Percentiles rank a stretch among this genome's conserved stretches.
These are phyloP conservation scores for Phylloscopus trochilus DNA, from an alignment of 2,113 vertebrate genomes.

Conservation along the genomic window DNA sequence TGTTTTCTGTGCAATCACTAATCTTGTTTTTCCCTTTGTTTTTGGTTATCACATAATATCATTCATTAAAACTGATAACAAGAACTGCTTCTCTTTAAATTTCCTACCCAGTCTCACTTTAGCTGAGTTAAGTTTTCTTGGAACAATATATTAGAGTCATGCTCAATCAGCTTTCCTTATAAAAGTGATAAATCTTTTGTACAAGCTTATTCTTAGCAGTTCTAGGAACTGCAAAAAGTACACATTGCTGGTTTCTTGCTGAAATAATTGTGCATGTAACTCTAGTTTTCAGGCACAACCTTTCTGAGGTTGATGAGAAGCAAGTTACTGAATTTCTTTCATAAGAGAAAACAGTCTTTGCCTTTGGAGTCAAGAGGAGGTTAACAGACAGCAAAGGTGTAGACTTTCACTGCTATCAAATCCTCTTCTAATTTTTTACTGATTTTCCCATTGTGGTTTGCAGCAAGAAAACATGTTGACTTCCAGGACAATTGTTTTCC, in stretches of 20 bases:
- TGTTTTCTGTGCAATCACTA: slow-evolving; percentile 67
- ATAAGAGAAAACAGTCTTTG: not conserved
- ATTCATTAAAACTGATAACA: slow-evolving; percentile 75
- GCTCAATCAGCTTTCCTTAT: slow-evolving; percentile 67
- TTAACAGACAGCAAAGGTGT: not conserved
- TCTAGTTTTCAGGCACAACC: not conserved
- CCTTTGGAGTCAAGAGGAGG: not conserved
- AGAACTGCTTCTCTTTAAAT: slow-evolving; percentile 70
- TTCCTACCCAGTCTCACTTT: slow-evolving; percentile 56
- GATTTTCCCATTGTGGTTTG: not conserved
- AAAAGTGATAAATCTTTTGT: slow-evolving; percentile 66
- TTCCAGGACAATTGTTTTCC: not conserved
- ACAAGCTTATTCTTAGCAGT: slow-evolving; percentile 46
- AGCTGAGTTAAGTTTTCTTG: slow-evolving; percentile 69
- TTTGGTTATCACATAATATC: slow-evolving; percentile 69
- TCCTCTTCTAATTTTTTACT: not conserved
- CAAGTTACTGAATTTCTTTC: not conserved
- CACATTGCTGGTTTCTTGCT: slow-evolving; percentile 11
- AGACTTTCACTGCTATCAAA: not conserved
- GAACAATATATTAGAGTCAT: slow-evolving; percentile 69
- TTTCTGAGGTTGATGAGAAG: not conserved
- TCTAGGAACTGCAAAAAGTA: slow-evolving; percentile 49
- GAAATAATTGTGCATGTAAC: slow-evolving; percentile 20
- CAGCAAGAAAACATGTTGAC: not conserved
- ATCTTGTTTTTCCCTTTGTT: slow-evolving; percentile 26